phyloP scores from a whole-genome alignment of 2,888 invertebrate species.

The Ditula angustiorana region DNA sequence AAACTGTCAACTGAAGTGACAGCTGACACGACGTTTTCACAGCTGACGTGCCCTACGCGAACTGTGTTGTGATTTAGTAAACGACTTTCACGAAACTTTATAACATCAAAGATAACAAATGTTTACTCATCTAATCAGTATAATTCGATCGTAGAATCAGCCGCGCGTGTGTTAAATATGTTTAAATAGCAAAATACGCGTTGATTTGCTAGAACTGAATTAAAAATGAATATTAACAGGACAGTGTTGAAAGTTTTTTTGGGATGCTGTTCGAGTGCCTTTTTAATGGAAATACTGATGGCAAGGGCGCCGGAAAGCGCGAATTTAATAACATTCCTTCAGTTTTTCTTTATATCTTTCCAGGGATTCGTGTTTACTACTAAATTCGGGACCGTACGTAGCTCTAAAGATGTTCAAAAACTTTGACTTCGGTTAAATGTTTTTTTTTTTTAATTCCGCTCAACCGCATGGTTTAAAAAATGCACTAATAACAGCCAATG shows the following conservation, averaged over 20 bases:
- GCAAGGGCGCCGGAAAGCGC: conserved; percentile 65
- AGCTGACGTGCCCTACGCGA: conserved; percentile 3
- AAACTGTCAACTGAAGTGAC: background rate
- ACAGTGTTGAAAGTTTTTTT: conserved; percentile 65
- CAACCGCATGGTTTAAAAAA: too few relatives aligned
- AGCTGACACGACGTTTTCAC: background rate
- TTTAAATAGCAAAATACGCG: background rate
- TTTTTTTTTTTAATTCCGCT: background rate
- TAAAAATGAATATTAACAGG: conserved; percentile 58
- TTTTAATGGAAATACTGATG: conserved; percentile 79
- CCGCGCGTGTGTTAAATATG: background rate
- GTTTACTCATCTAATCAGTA: conserved; percentile 2
- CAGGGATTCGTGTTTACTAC: conserved; percentile 69
- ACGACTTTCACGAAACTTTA: conserved; percentile 1
- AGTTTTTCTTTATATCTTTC: conserved; percentile 71
- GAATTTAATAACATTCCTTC: conserved; percentile 75
- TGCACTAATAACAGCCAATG: too few relatives aligned
- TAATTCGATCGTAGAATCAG: background rate
- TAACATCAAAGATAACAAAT: background rate
- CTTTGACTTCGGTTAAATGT: background rate
- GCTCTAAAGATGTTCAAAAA: background rate
- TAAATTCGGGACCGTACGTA: conserved; percentile 70
- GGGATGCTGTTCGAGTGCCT: conserved; percentile 73
- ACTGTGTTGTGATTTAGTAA: background rate
- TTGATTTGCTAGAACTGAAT: background rate